Conservation (phyloP, 2,797 vertebrate species). For the Lacerta bilineata region DNA sequence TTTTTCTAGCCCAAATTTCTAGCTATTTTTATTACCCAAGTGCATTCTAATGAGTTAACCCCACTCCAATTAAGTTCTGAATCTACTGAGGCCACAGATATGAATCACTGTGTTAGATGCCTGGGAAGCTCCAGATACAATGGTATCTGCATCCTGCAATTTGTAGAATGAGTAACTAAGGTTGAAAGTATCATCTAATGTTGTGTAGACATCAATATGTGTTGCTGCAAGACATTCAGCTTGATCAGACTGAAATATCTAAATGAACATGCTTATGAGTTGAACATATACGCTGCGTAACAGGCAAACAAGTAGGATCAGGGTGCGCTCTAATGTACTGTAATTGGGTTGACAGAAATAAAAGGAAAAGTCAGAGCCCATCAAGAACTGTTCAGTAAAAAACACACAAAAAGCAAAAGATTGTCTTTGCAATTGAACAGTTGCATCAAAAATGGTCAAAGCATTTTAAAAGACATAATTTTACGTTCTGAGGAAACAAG, state of each 20-base stretch:
- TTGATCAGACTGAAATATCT: constrained; percentile 85
- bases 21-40: constrained; percentile 54
- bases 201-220: constrained; percentile 75
- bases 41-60: constrained; percentile 62
- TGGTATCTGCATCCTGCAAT: constrained; percentile 59
- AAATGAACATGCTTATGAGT: constrained; percentile 84
- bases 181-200: constrained; percentile 72
- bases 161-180: constrained; percentile 60
- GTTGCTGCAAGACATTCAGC: constrained; percentile 82
- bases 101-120: constrained; percentile 45
- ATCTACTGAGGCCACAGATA: constrained; percentile 49
- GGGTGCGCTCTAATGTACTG: constrained; percentile 72
- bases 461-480: constrained; percentile 79
- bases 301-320: constrained; percentile 76
- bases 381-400: constrained; percentile 86
- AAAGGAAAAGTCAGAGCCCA: constrained; percentile 88
- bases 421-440: constrained; percentile 80
- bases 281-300: constrained; percentile 78
- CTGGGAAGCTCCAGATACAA: constrained; percentile 39
- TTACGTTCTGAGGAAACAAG: constrained; percentile 74
- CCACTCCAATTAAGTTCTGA: constrained; percentile 52
- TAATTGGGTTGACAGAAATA: constrained; percentile 89
- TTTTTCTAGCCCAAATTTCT: constrained; percentile 46
- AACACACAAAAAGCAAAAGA: constrained; percentile 75
- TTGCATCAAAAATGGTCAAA: constrained; percentile 80